These are phyloP conservation scores for Parauchenoglanis ngamensis DNA, from an alignment of 2,797 vertebrate genomes.

Conservation along the genomic window DNA sequence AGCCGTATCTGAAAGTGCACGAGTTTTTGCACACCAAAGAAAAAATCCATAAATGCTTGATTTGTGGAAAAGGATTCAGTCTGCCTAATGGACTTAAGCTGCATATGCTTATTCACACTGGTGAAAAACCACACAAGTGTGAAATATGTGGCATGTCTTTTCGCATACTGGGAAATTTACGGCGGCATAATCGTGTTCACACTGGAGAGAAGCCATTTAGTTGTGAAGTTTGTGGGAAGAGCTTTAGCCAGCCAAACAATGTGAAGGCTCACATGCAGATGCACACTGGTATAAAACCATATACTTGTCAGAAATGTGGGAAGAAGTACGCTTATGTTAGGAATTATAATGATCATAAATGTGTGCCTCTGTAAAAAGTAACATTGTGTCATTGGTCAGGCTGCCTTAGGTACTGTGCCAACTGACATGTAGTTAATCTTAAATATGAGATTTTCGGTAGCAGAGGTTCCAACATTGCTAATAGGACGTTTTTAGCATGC, in stretches of 20 bases:
- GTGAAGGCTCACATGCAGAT: slow-evolving; percentile 79
- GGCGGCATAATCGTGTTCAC: slow-evolving; percentile 67
- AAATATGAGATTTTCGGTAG: neutral
- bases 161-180: slow-evolving; percentile 72
- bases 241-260: slow-evolving; percentile 76
- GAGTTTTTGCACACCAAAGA: slow-evolving; percentile 73
- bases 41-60: slow-evolving; percentile 49
- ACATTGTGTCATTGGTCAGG: neutral
- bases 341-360: slow-evolving; percentile 62
- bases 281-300: slow-evolving; percentile 75
- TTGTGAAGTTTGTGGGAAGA: slow-evolving; percentile 72
- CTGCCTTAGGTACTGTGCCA: neutral
- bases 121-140: slow-evolving; percentile 76
- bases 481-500: neutral
- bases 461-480: neutral
- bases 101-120: slow-evolving; percentile 72
- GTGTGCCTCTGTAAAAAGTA: slow-evolving; percentile 45
- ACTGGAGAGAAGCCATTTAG: slow-evolving; percentile 67
- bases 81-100: slow-evolving; percentile 54
- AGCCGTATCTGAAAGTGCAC: slow-evolving; percentile 73
- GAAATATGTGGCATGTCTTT: slow-evolving; percentile 74
- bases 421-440: neutral
- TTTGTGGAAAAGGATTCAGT: slow-evolving; percentile 57
- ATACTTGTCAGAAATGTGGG: slow-evolving; percentile 70
- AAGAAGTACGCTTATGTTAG: slow-evolving; percentile 61